A percentile compares a stretch with the other conserved stretches of the same genome.
These are phyloP conservation scores for Stomatorhinus ivindoensis DNA, from an alignment of 2,113 vertebrate species.

Conservation along the genomic window DNA sequence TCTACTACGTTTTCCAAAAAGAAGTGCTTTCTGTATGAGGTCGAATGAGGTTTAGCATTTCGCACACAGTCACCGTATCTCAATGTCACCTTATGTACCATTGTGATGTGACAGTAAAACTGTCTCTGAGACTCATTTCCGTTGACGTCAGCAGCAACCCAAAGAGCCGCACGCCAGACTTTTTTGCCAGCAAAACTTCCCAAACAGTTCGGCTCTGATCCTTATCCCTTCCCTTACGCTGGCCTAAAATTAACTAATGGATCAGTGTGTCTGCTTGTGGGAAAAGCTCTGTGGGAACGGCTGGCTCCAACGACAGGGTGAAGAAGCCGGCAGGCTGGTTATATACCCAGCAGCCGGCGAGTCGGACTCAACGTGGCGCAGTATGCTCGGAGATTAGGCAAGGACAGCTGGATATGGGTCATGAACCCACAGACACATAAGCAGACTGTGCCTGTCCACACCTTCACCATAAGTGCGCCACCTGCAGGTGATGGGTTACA, in stretches of 20 bases:
- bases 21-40: neutral
- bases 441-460: neutral
- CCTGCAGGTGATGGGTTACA: neutral
- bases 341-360: neutral
- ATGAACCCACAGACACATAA: neutral
- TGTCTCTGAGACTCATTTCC: conserved; percentile 41
- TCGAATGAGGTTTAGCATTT: neutral
- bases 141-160: conserved; percentile 26
- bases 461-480: neutral
- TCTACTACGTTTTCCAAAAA: neutral
- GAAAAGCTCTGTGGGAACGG: conserved; percentile 28
- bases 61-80: neutral
- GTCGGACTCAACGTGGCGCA: neutral
- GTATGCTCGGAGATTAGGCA: neutral
- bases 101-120: conserved; percentile 49
- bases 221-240: conserved; percentile 41
- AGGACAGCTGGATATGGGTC: neutral
- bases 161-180: conserved; percentile 4
- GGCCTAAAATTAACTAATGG: conserved; percentile 29
- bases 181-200: conserved; percentile 24
- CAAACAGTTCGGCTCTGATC: conserved; percentile 33
- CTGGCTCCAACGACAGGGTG: conserved; percentile 29
- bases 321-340: conserved; percentile 30
- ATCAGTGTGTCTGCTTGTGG: conserved; percentile 29
- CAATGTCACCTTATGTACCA: conserved; percentile 33